phyloP scores from a whole-genome alignment of 2,797 vertebrate species.

The Myotis vivesi region DNA sequence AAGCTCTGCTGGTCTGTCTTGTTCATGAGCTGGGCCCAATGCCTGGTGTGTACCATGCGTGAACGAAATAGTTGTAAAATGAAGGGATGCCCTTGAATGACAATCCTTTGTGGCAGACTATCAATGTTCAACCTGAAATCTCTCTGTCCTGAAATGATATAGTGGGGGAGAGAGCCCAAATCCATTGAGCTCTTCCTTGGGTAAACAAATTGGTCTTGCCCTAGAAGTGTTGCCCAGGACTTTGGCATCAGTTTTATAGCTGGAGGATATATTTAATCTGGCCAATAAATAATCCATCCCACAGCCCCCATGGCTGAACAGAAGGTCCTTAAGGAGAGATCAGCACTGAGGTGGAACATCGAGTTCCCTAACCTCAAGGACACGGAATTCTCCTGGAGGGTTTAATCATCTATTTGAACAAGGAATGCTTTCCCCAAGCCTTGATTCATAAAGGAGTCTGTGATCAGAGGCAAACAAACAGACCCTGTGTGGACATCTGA shows the following conservation, averaged over 20 bases:
- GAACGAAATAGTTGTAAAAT: not conserved
- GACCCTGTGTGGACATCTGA: not conserved
- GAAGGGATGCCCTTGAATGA: not conserved
- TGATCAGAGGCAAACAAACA: constrained; percentile 64
- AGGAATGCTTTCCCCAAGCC: constrained; percentile 54
- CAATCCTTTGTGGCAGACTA: not conserved
- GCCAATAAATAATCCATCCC: not conserved
- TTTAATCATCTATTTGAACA: constrained; percentile 66
- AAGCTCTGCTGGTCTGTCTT: not conserved
- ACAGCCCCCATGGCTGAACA: not conserved
- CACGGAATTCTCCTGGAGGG: constrained; percentile 60
- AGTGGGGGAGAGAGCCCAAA: not conserved
- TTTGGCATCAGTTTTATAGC: constrained; percentile 30
- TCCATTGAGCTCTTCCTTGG: not conserved
- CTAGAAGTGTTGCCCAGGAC: not conserved
- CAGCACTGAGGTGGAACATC: not conserved
- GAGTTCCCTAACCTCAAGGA: constrained; percentile 25
- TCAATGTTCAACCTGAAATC: not conserved
- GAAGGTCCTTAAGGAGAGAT: constrained; percentile 11
- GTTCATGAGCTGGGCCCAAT: not conserved
- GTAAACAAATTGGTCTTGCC: not conserved
- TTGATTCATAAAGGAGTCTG: constrained; percentile 59
- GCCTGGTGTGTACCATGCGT: not conserved
- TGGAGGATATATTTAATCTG: constrained; percentile 4
- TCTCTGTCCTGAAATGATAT: not conserved